Evolutionary conservation across 2,888 invertebrate species (phyloP).

Genomic region (Deroplatys truncata): DNA sequence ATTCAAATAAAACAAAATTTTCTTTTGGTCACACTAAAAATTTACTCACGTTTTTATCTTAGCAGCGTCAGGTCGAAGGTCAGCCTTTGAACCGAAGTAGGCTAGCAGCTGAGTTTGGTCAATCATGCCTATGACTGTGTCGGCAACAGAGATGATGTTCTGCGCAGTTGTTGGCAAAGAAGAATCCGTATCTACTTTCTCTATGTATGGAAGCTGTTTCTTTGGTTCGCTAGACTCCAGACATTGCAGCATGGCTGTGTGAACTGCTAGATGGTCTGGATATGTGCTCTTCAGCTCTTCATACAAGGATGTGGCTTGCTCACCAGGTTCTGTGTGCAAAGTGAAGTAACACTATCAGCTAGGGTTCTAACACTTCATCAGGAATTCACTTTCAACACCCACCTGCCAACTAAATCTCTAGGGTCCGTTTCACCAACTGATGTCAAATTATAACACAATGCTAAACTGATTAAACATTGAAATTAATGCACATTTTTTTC

Average conservation of each 20-base stretch:
- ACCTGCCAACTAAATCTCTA: no score
- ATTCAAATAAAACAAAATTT: no score
- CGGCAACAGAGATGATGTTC: constrained; percentile 58
- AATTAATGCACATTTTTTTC: no score
- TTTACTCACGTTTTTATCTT: constrained; percentile 73
- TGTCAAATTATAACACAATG: no score
- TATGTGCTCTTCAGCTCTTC: constrained; percentile 66
- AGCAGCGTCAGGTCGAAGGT: constrained; percentile 73
- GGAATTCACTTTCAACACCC: no score
- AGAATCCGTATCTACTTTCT: constrained; percentile 58
- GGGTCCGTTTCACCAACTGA: no score
- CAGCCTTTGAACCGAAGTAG: constrained; percentile 79
- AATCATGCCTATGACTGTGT: constrained; percentile 65
- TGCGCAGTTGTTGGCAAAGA: constrained; percentile 43
- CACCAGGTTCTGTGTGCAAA: constrained; percentile 51
- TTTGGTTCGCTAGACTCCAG: constrained; percentile 60
- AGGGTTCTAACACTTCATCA: no score
- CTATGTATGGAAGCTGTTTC: constrained; percentile 43
- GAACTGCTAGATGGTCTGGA: constrained; percentile 71
- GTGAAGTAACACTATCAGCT: no score
- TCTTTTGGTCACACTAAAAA: not conserved
- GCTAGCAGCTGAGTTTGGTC: constrained; percentile 76
- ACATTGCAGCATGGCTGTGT: constrained; percentile 74
- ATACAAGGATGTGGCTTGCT: constrained; percentile 66
- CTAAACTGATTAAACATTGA: no score